Conservation (phyloP, 2,113 vertebrate species). For the Cynocephalus volans region DNA sequence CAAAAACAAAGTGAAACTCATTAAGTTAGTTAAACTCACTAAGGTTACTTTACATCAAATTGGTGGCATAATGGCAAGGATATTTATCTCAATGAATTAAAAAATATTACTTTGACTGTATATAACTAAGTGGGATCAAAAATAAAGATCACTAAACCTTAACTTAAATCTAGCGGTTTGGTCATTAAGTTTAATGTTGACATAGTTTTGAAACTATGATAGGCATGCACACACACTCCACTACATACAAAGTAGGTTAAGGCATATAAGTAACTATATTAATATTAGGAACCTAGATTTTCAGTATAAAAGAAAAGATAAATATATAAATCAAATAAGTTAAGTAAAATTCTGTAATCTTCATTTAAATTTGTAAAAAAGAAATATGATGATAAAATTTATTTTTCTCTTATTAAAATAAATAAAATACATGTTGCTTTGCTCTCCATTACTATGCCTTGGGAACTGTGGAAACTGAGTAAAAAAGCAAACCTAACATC, state of each 20-base stretch:
- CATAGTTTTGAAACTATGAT: conserved; percentile 31
- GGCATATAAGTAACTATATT: background rate
- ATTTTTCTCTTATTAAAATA: background rate
- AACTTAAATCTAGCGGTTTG: background rate
- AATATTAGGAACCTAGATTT: background rate
- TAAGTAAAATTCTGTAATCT: background rate
- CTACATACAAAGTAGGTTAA: background rate
- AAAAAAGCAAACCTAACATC: conserved; percentile 19
- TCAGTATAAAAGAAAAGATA: conserved; percentile 22
- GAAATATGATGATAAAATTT: background rate
- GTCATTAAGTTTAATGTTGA: background rate
- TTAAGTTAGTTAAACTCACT: background rate
- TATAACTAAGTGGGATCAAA: background rate
- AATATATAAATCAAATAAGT: background rate
- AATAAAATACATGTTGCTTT: background rate
- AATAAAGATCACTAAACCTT: background rate
- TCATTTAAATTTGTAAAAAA: background rate
- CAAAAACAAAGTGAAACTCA: background rate
- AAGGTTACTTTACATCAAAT: background rate
- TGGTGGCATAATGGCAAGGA: background rate
- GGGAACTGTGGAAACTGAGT: background rate
- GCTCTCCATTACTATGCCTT: background rate
- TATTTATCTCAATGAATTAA: background rate
- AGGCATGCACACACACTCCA: background rate
- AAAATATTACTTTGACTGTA: background rate